phyloP scores from a whole-genome alignment of 2,797 vertebrate species.

The Sphaeramia orbicularis region DNA sequence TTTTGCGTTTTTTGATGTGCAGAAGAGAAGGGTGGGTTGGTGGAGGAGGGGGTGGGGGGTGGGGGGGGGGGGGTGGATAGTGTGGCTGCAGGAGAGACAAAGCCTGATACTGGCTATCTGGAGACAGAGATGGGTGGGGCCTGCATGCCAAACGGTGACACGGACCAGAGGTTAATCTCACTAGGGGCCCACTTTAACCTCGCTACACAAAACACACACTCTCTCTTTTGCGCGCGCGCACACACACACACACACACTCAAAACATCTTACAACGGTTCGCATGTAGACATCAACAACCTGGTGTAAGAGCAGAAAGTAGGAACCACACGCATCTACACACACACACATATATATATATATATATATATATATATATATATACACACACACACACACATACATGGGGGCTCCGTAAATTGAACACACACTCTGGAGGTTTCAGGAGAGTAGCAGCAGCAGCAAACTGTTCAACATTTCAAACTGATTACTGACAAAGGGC shows the following conservation, averaged over 20 bases:
- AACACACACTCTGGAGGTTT: conserved; percentile 62
- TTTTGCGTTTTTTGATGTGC: conserved; percentile 77
- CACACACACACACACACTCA: conserved; percentile 31
- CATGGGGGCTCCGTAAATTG: conserved; percentile 55
- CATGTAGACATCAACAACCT: conserved; percentile 58
- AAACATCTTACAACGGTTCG: conserved; percentile 59
- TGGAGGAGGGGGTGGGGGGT: conserved; percentile 24
- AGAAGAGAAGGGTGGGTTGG: conserved; percentile 65
- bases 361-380: no score
- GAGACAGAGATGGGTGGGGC: conserved; percentile 86
- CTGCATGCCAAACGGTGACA: conserved; percentile 88
- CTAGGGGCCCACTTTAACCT: conserved; percentile 89
- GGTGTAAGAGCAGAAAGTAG: conserved; percentile 32
- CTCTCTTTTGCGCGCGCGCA: conserved; percentile 13
- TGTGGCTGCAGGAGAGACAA: conserved; percentile 89
- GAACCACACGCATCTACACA: conserved; percentile 20
- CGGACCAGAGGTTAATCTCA: conserved; percentile 88
- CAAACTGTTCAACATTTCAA: conserved; percentile 78
- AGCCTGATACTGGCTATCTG: conserved; percentile 87
- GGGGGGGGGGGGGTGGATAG: conserved; percentile 46
- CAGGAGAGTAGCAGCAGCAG: conserved; percentile 57
- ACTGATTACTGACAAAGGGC: conserved; percentile 77
- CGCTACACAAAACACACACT: conserved; percentile 83
- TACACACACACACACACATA: conserved; percentile 23
- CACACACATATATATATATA: no score